Conservation (phyloP, 2,888 invertebrate species). For the Ophion ventricosus region DNA sequence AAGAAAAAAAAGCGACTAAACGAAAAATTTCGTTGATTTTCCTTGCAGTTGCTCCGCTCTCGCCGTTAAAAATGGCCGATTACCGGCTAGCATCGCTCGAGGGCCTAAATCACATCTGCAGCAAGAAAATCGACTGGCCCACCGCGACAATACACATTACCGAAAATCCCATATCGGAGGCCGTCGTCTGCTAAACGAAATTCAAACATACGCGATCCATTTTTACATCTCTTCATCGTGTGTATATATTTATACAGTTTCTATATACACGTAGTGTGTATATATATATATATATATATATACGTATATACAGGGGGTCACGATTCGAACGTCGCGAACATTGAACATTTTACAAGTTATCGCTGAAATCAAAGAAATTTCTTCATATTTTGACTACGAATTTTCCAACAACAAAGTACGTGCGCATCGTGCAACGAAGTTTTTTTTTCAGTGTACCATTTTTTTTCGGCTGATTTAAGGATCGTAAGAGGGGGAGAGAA, state of each 20-base stretch:
- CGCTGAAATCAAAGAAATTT: not conserved
- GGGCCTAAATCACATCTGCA: slow-evolving; percentile 84
- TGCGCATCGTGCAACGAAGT: not conserved
- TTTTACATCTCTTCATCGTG: slow-evolving; percentile 60
- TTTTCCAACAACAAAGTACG: slow-evolving; percentile 1
- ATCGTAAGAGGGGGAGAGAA: not conserved
- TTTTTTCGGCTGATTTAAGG: not conserved
- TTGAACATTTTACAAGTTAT: not conserved
- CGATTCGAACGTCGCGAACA: not conserved
- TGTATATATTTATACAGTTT: slow-evolving; percentile 56
- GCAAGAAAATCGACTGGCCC: slow-evolving; percentile 84
- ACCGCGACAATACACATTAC: slow-evolving; percentile 90
- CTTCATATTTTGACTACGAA: slow-evolving; percentile 13
- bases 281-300: slow-evolving; percentile 1
- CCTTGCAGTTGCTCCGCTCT: slow-evolving; percentile 89
- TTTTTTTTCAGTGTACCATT: not conserved
- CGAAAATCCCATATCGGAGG: slow-evolving; percentile 91
- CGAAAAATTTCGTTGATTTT: slow-evolving; percentile 68
- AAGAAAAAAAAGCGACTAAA: slow-evolving; percentile 46
- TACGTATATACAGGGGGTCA: not conserved
- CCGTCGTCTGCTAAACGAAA: slow-evolving; percentile 88
- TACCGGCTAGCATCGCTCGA: slow-evolving; percentile 87
- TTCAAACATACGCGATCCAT: slow-evolving; percentile 44
- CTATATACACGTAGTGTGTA: slow-evolving; percentile 3
- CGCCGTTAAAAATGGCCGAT: slow-evolving; percentile 88